Base-by-base conservation (phyloP, 2,113 vertebrate species). In the Oophaga pumilio region DNA sequence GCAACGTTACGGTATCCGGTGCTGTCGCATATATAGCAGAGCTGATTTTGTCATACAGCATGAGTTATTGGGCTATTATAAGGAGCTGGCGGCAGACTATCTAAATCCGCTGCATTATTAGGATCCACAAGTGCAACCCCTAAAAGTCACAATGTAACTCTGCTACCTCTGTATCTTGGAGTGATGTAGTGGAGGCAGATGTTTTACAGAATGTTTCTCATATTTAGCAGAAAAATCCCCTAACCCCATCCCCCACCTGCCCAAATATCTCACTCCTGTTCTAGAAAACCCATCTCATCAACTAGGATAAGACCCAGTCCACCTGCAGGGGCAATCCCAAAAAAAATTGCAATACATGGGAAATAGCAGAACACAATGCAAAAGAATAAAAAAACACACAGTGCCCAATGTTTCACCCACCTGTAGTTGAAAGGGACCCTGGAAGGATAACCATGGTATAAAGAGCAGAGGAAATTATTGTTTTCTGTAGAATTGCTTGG, bases 361-460 rank as follows among this genome's bases (percentile, higher is more conserved):
- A 68, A 77, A 77, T 26, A 69, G 28, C 1, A 2, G 24, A 68
- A 43, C 43, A 43, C 26, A 73, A 73, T 49, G 20, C 17, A 73
- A 43, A 43, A 73, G 14, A 11, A 77, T n/a, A n/a, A n/a, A 3
- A 50, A n/a, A 43, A 49, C 14, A 17, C 24, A 43, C 20, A 43
- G 8, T 49, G 13, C 49, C 8, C 15, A 43, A 8, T 10, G 6
- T 10, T 22, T 62, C 17, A 68, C 43, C 62, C 17, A 83, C 81
- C 81, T 80, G 15, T 80, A 18, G 60, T 60, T 68, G 81, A 68
- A 83, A 53, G 43, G 8, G 69, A 53, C 22, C 49, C 81, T 69
- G 49, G 49, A 26, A 83, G 62, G 43, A 49, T 64, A 14, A 50
- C 50, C 62, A 83, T 68, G 50, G 62, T 50, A 24, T 68, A 22